phyloP scores from a whole-genome alignment of 2,113 vertebrate genomes.

The Sinocyclocheilus anophthalmus region DNA sequence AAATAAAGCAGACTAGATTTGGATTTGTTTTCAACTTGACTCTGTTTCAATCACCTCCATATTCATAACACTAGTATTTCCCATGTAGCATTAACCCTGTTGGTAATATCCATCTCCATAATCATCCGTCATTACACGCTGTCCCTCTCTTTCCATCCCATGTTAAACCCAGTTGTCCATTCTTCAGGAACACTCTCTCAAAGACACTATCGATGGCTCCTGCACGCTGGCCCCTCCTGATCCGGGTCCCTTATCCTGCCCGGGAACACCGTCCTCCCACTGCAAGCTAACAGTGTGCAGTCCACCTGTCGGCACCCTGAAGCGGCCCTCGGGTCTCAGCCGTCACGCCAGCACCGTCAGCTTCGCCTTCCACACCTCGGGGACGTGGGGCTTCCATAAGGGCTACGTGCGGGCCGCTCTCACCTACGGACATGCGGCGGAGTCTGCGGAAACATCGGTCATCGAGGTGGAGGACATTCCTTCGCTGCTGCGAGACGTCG shows the following conservation, averaged over 20 bases:
- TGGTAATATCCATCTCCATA: background rate
- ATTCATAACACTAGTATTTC: background rate
- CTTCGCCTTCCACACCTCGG: slow-evolving; percentile 78
- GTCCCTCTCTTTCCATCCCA: background rate
- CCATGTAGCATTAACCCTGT: background rate
- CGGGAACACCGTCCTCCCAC: slow-evolving; percentile 67
- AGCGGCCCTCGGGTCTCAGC: slow-evolving; percentile 87
- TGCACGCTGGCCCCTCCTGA: slow-evolving; percentile 45
- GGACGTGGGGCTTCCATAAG: slow-evolving; percentile 76
- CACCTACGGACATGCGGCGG: slow-evolving; percentile 67
- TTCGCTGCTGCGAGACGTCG: slow-evolving; percentile 83
- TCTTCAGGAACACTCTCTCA: slow-evolving; percentile 83
- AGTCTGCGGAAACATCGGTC: slow-evolving; percentile 67
- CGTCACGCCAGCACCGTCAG: slow-evolving; percentile 89
- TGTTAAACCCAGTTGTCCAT: slow-evolving; percentile 63
- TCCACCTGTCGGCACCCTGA: slow-evolving; percentile 77
- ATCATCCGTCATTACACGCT: slow-evolving; percentile 10
- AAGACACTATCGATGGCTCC: slow-evolving; percentile 72
- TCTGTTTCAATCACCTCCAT: too few relatives aligned
- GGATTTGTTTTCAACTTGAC: too few relatives aligned
- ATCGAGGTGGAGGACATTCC: slow-evolving; percentile 89
- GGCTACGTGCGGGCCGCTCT: slow-evolving; percentile 73
- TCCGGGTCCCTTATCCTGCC: slow-evolving; percentile 56
- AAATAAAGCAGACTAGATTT: too few relatives aligned
- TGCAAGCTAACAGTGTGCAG: slow-evolving; percentile 70